These are phyloP conservation scores for Melanocharis versteri DNA, from an alignment of 2,113 vertebrate genomes.

Conservation along the genomic window DNA sequence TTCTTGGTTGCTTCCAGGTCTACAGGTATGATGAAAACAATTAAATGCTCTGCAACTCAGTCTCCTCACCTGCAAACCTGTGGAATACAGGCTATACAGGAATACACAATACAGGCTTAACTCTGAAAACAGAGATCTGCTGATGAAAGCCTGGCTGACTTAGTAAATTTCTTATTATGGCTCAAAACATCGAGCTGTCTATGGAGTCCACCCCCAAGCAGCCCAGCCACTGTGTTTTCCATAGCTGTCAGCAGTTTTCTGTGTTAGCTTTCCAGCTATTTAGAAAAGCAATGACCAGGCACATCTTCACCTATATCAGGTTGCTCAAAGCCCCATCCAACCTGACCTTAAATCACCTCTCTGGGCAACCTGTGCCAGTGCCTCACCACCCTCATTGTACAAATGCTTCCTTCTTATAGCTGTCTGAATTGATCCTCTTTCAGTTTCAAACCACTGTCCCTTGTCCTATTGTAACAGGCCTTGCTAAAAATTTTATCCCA, in stretches of 20 bases:
- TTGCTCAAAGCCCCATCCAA: not conserved
- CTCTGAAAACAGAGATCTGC: not conserved
- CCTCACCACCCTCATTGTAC: rapidly evolving
- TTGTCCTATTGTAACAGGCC: not conserved
- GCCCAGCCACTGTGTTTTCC: not conserved
- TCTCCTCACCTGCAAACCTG: not conserved
- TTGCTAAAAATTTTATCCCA: not conserved
- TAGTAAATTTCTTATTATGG: not conserved
- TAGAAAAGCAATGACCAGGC: not conserved
- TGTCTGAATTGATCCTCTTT: not conserved
- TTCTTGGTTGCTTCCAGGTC: not conserved
- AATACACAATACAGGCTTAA: not conserved
- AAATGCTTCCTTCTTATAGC: not conserved
- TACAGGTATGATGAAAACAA: not conserved
- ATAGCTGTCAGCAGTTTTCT: not conserved
- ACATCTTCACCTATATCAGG: not conserved
- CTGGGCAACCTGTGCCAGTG: not conserved
- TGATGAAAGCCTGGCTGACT: not conserved
- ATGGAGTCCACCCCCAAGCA: not conserved
- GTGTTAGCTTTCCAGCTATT: not conserved
- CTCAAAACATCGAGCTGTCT: not conserved
- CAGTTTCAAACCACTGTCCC: not conserved
- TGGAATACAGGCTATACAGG: no score
- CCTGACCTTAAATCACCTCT: not conserved
- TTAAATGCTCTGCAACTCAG: not conserved